Percentiles rank a stretch among this genome's conserved stretches.
Evolutionary conservation across 2,797 vertebrate species (phyloP).

Genomic region (Malacoraja senta): DNA sequence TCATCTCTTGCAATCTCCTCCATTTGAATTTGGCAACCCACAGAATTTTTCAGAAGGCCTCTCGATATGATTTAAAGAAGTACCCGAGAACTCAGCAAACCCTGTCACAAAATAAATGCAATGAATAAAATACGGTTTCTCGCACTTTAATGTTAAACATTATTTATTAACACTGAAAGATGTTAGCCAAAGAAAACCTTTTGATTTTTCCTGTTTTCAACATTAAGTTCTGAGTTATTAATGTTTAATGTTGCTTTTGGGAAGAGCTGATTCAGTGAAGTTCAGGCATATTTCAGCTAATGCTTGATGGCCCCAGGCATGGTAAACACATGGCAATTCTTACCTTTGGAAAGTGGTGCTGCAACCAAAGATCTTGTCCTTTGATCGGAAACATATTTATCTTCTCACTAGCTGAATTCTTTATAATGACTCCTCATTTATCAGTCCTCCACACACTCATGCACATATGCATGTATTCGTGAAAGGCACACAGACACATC

Average conservation of each 20-base stretch:
- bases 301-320: neutral
- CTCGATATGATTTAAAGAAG: neutral
- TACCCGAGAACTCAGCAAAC: too few relatives aligned
- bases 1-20: neutral
- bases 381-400: neutral
- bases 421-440: neutral
- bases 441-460: neutral
- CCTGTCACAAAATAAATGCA: neutral
- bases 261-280: neutral
- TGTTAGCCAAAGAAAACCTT: neutral
- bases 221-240: neutral
- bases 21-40: neutral
- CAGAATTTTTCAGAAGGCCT: neutral
- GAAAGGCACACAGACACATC: too few relatives aligned
- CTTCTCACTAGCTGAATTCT: neutral
- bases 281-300: neutral
- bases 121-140: neutral
- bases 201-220: neutral
- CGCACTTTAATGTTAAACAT: neutral
- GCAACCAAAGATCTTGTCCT: neutral
- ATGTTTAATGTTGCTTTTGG: neutral
- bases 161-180: constrained; percentile 1
- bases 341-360: neutral
- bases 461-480: too few relatives aligned
- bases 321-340: neutral